phyloP scores from a whole-genome alignment of 2,797 vertebrate genomes.

The Lacerta viridis region DNA sequence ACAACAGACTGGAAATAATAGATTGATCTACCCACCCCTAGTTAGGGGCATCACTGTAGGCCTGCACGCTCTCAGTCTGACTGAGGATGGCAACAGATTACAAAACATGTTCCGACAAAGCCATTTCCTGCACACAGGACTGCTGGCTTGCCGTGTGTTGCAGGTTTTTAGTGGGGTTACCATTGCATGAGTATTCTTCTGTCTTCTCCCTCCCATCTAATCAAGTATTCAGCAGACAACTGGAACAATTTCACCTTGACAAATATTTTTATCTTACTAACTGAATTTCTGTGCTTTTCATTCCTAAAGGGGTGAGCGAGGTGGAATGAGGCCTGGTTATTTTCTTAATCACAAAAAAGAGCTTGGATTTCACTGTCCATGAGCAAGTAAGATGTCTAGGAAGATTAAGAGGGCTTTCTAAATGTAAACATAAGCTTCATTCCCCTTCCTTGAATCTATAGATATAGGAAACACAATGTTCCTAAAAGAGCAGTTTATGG shows the following conservation, averaged over 20 bases:
- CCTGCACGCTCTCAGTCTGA: neutral
- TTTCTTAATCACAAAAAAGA: slow-evolving; percentile 66
- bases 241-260: slow-evolving; percentile 14
- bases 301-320: neutral
- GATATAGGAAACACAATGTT: slow-evolving; percentile 63
- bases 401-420: slow-evolving; percentile 56
- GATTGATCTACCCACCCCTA: too few species aligned
- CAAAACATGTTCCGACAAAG: neutral
- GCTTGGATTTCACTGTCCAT: slow-evolving; percentile 74
- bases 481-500: slow-evolving; percentile 65
- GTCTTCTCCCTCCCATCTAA: neutral
- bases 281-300: neutral
- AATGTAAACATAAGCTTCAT: slow-evolving; percentile 37
- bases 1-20: too few species aligned
- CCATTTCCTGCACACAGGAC: neutral
- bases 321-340: slow-evolving; percentile 54
- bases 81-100: neutral
- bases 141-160: neutral
- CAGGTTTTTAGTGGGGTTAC: neutral
- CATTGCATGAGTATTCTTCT: slow-evolving; percentile 18
- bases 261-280: neutral
- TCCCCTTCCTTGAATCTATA: slow-evolving; percentile 7
- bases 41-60: neutral
- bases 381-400: slow-evolving; percentile 65
- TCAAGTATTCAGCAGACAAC: neutral